Base-by-base conservation (phyloP, 2,797 vertebrate species). In the Hybognathus amarus region DNA sequence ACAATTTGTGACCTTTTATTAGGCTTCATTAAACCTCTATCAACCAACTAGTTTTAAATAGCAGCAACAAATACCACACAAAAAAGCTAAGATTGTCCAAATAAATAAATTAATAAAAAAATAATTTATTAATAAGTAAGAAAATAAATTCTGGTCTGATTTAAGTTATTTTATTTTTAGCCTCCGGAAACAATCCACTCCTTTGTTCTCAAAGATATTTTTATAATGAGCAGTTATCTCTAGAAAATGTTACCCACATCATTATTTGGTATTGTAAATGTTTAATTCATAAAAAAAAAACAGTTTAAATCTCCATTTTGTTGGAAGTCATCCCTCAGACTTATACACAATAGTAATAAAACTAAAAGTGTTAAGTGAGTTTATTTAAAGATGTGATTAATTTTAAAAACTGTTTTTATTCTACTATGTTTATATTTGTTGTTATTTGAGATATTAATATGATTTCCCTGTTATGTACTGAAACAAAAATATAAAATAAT, bases 11-110 rank as follows among this genome's bases (percentile, higher is more conserved):
- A 6, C 11, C 24, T 42, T 61, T 76, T 18, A 76, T 76, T n/a
- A 27, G 15, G 8, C 71, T 10, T 52, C 5, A 40, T 77, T 77
- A 82, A 82, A 13, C 45, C 22, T 40, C 56, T 13, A 75, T 80
- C 68, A 56, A 47, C 47, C 9, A 10, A 38, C 24, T 63, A 20
- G 78, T 50, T 59, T 1, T 6, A 56, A 42, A 18, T 20, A 40
- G n/a, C 18, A 54, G 17, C 47, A 9, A 52, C 2, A 33, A 20
- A 54, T 54, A 38, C 2, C 75, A 47, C 18, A 20, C 11, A 17
- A 7, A 27, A 61, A 27, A 61, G 11, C n/a, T 42, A 56, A 30
- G 11, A 63, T 30, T 45, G 9, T 12, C 59, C 40, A 20, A 10
- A 8, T 24, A 13, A 69, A 69, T 42, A n/a, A 42, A n/a, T 22